phyloP scores from a whole-genome alignment of 2,113 vertebrate genomes.

The Phrynosoma platyrhinos region DNA sequence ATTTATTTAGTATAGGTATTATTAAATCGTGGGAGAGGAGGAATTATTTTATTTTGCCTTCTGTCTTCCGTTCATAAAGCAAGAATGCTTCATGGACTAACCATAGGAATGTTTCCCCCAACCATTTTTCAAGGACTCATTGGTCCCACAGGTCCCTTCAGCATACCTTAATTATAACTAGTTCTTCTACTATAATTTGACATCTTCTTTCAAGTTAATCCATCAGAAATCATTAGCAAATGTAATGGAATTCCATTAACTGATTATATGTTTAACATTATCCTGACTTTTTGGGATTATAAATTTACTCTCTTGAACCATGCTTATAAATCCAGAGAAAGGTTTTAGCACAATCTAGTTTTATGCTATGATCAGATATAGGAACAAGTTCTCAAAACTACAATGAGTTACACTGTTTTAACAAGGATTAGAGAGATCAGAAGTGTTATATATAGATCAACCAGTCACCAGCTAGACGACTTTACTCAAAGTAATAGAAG shows the following conservation, averaged over 20 bases:
- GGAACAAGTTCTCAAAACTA: background rate
- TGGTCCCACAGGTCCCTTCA: background rate
- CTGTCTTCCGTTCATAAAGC: background rate
- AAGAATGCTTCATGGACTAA: too few relatives aligned
- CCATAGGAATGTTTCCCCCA: background rate
- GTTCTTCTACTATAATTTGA: background rate
- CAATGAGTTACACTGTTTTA: background rate
- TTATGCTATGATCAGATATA: background rate
- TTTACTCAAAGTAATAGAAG: background rate
- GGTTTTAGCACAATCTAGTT: background rate
- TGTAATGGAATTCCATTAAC: background rate
- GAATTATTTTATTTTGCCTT: conserved; percentile 8
- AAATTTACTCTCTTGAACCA: rapidly evolving
- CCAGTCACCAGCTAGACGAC: background rate
- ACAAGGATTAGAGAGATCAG: background rate
- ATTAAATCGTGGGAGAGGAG: conserved; percentile 20
- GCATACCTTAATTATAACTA: background rate
- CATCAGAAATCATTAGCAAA: background rate
- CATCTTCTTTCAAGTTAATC: rapidly evolving
- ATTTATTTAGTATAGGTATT: conserved; percentile 35
- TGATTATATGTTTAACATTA: background rate
- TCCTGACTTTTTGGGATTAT: rapidly evolving
- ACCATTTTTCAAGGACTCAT: too few relatives aligned
- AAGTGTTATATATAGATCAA: background rate
- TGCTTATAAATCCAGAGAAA: background rate